Evolutionary conservation across 1,140 invertebrate genomes (phyloP).

Genomic region (Scaptomyza montana): DNA sequence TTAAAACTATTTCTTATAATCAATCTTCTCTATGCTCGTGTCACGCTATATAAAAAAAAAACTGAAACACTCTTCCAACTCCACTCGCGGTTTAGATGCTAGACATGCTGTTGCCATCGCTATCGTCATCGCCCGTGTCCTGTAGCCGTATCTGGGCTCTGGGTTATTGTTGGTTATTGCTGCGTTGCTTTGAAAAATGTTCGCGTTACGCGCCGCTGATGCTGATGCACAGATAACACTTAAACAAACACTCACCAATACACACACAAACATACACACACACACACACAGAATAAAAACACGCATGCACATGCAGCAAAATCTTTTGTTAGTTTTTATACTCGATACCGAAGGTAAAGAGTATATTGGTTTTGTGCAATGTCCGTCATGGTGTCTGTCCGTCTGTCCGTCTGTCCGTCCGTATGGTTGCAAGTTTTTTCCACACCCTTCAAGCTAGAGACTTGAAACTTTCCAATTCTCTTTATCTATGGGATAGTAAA

Average conservation of each 20-base stretch:
- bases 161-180: constrained; percentile 64
- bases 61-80: background rate
- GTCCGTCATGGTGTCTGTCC: too few species aligned
- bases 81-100: background rate
- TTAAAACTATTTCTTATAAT: too few species aligned
- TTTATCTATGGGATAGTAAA: too few species aligned
- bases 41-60: too few species aligned
- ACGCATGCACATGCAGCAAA: constrained; percentile 30
- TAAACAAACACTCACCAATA: constrained; percentile 48
- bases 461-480: too few species aligned
- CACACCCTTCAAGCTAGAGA: too few species aligned
- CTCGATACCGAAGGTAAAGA: too few species aligned
- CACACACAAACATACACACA: constrained; percentile 20
- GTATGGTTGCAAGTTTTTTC: too few species aligned
- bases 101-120: background rate
- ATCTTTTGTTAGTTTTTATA: constrained; percentile 40
- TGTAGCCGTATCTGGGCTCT: constrained; percentile 7
- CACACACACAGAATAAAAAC: constrained; percentile 17
- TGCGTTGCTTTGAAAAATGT: constrained; percentile 66
- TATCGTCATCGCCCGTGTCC: constrained; percentile 10
- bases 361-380: too few species aligned
- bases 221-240: constrained; percentile 75
- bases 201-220: constrained; percentile 68
- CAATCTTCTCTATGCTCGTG: background rate
- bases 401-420: too few species aligned